Conservation (phyloP, 2,113 vertebrate genomes). For the Cavia porcellus region DNA sequence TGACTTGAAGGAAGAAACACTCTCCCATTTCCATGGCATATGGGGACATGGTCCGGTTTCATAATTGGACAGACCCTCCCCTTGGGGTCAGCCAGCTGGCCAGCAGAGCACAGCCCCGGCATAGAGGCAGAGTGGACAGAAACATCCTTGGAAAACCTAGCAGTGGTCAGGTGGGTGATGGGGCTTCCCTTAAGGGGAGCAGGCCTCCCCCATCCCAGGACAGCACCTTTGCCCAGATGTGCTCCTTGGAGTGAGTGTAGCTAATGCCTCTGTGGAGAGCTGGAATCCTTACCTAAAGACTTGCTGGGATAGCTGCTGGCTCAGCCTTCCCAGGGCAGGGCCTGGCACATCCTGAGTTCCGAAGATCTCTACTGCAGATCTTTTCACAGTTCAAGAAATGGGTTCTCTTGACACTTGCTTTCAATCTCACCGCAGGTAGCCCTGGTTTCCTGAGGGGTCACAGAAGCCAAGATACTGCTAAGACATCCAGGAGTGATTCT, state of each 20-base stretch:
- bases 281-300: too few species aligned
- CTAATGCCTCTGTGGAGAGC: fast-evolving
- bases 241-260: neutral
- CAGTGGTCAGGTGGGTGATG: fast-evolving
- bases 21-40: neutral
- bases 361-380: neutral
- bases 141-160: neutral
- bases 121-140: neutral
- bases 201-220: neutral
- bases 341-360: neutral
- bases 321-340: neutral
- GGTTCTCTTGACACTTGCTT: neutral
- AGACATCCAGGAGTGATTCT: fast-evolving
- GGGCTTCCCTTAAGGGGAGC: neutral
- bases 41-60: neutral
- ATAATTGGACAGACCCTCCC: neutral
- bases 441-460: neutral
- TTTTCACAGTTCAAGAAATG: neutral
- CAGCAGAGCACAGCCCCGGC: fast-evolving
- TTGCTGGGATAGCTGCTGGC: neutral
- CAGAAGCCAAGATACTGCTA: neutral
- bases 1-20: neutral
- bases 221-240: fast-evolving
- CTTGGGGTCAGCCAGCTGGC: neutral
- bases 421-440: neutral